phyloP scores from a whole-genome alignment of 1,140 invertebrate genomes.

The Helicoverpa armigera region DNA sequence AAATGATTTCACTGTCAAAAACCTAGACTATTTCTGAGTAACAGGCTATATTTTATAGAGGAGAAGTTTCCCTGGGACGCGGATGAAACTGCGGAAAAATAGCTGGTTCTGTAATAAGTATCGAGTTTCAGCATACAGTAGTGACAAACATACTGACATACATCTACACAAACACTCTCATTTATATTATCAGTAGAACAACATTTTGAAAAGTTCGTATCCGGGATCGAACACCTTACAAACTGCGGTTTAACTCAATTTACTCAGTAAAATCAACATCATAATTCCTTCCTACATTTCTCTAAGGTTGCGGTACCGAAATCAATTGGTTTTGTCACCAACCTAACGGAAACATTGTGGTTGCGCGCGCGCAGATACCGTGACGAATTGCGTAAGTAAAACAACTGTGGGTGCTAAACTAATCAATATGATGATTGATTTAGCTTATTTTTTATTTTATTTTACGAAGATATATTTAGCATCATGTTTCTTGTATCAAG shows the following conservation, averaged over 20 bases:
- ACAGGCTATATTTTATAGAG: too few species aligned
- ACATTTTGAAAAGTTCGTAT: background rate
- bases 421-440: background rate
- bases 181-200: too few species aligned
- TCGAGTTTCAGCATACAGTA: too few species aligned
- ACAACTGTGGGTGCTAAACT: conserved; percentile 6
- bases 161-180: too few species aligned
- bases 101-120: too few species aligned
- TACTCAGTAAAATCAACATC: background rate
- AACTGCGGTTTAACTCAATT: conserved; percentile 6
- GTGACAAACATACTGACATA: too few species aligned
- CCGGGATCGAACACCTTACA: background rate
- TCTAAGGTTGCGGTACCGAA: background rate
- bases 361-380: background rate
- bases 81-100: too few species aligned
- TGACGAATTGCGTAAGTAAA: conserved; percentile 9
- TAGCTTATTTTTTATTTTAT: background rate
- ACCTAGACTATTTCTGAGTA: too few species aligned
- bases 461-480: background rate
- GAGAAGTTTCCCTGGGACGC: too few species aligned
- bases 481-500: too few species aligned
- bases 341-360: conserved; percentile 9
- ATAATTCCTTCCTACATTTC: conserved; percentile 25
- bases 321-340: conserved; percentile 30
- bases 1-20: too few species aligned